Evolutionary conservation across 2,888 invertebrate species (phyloP), one percentile per base, ranked within the genome.

Genomic region (Glyphotaelius pellucidus): DNA sequence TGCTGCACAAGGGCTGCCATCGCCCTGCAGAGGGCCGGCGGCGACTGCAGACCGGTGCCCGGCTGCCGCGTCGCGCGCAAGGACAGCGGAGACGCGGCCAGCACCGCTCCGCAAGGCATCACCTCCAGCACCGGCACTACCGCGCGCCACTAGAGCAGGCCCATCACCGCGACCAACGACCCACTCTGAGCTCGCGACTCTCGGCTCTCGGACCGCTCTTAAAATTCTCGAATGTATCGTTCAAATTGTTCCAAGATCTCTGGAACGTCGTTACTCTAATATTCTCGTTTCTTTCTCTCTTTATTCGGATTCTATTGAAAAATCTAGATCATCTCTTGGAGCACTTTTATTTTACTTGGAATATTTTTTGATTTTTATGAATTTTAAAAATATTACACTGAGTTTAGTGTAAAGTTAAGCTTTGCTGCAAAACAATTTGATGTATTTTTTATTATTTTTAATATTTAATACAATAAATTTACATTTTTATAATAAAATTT

Each of bases 1-100:
- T 95, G 95, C 93, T 95, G 95, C 93, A 96, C 96, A 93, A 96
- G 94, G 81, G 96, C 96, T 94, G 96, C 96, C 96, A 96, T 96
- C 95, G 96, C 96, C 94, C 96, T 95, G 89, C 91, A 95, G 91
- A 96, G 95, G 94, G 95, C 96, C 94, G 95, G 96, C 94, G 95
- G 96, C 93, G 96, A 95, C 94, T 96, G 95, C 94, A 96, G 96
- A 96, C 95, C 95, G 94, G 96, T 96, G 95, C 97, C 96, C 94
- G 96, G 96, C 94, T 97, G 96, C 95, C 95, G 97, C 95, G 96
- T 97, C 94, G 93, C 93, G 67, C 92, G 93, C 94, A 96, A 95
- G 92, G 95, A 95, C 94, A 95, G 95, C 95, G 96, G 96, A 95
- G 96, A 95, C 94, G 96, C 96, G 94, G 95, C 95, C 95, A 96